phyloP scores from a whole-genome alignment of 2,113 vertebrate genomes.

The Ornithorhynchus anatinus region DNA sequence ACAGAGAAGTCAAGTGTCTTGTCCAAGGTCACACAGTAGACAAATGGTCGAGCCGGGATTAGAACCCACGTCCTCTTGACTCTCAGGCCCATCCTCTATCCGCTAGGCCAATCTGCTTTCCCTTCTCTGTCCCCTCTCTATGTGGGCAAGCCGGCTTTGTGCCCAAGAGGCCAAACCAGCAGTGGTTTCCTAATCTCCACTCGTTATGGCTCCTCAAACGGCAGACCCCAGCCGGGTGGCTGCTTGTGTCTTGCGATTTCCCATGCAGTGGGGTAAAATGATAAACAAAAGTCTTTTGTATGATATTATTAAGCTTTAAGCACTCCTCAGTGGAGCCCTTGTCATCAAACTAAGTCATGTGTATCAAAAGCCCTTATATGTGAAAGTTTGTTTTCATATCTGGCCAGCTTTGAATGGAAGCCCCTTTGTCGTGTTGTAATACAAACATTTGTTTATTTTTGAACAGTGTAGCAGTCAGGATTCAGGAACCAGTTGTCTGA shows the following conservation, averaged over 20 bases:
- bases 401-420: constrained; percentile 68
- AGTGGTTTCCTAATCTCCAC: constrained; percentile 60
- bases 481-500: constrained; percentile 68
- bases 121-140: not conserved
- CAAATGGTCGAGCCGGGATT: too few species aligned
- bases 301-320: constrained; percentile 79
- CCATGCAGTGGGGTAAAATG: constrained; percentile 69
- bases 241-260: constrained; percentile 70
- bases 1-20: too few species aligned
- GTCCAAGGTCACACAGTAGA: too few species aligned
- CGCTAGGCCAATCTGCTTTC: too few species aligned
- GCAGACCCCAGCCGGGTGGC: constrained; percentile 61
- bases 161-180: constrained; percentile 33
- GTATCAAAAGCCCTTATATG: constrained; percentile 73
- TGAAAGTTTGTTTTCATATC: constrained; percentile 80
- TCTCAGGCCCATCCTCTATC: too few species aligned
- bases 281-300: constrained; percentile 83
- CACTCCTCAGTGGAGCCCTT: constrained; percentile 63
- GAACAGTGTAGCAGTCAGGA: constrained; percentile 65
- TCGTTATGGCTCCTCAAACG: constrained; percentile 53
- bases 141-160: constrained; percentile 22
- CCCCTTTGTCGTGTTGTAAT: constrained; percentile 75
- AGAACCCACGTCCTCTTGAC: too few species aligned
- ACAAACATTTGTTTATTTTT: constrained; percentile 81
- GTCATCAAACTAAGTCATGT: constrained; percentile 76